Percentiles rank a stretch among this genome's conserved stretches.
Conservation (phyloP, 2,113 vertebrate genomes). For the Tachysurus fulvidraco region DNA sequence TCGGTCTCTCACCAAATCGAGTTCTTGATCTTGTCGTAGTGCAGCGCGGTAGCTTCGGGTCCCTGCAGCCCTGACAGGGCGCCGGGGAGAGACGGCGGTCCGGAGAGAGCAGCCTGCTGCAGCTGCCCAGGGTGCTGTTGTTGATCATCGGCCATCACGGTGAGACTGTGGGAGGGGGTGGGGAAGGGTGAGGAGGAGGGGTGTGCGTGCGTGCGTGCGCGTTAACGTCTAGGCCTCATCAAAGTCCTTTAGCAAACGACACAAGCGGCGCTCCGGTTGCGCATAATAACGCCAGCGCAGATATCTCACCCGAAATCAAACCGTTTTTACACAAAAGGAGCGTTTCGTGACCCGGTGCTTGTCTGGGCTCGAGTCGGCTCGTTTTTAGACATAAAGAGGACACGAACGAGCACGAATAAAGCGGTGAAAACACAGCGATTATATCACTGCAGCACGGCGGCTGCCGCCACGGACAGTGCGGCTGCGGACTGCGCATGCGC, state of each 20-base stretch:
- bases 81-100: slow-evolving; percentile 80
- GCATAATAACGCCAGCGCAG: slow-evolving; percentile 77
- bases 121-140: slow-evolving; percentile 78
- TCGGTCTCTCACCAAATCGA: slow-evolving; percentile 85
- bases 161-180: slow-evolving; percentile 68
- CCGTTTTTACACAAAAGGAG: slow-evolving; percentile 60
- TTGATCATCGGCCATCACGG: slow-evolving; percentile 88
- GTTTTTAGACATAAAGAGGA: slow-evolving; percentile 48
- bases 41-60: slow-evolving; percentile 87
- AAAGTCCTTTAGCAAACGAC: slow-evolving; percentile 65
- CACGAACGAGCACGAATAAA: slow-evolving; percentile 34
- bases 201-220: slow-evolving; percentile 58
- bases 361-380: slow-evolving; percentile 31
- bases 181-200: slow-evolving; percentile 61
- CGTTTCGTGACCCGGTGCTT: slow-evolving; percentile 62
- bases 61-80: slow-evolving; percentile 87
- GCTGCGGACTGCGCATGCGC: slow-evolving; percentile 76
- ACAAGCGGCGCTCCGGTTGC: slow-evolving; percentile 67
- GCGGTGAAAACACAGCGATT: slow-evolving; percentile 60
- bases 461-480: slow-evolving; percentile 72
- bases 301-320: slow-evolving; percentile 57
- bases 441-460: slow-evolving; percentile 76
- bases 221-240: slow-evolving; percentile 86
- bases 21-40: slow-evolving; percentile 93
- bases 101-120: slow-evolving; percentile 70